Base-by-base conservation (phyloP, 1,140 invertebrate genomes). In the Ridgeia piscesae region DNA sequence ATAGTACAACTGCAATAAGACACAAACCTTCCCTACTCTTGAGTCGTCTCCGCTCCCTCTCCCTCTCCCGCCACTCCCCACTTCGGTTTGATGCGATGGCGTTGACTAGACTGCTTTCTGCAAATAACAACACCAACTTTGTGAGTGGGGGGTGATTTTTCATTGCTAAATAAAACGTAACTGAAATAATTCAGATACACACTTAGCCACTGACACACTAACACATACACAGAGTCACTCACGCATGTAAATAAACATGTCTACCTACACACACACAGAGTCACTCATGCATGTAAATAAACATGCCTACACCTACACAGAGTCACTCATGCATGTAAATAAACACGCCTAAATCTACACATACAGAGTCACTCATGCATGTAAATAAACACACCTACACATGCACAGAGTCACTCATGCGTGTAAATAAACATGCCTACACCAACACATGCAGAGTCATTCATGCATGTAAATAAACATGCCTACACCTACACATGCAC, bases 11-110 rank as follows among this genome's bases (percentile, higher is more conserved):
- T n/a, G n/a, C n/a, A n/a, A 77, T 31, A 77, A 77, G 35, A 42
- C 35, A 58, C 91, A 91, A 42, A 91, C 91, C 35, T 48, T 33
- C 35, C 35, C 91, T 35, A 35, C n/a, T 91, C 34, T 42, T 91
- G 21, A n/a, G 91, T 58, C 35, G 35, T 33, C 35, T 34, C 33
- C 50, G n/a, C 8, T 91, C 91, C 35, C 33, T 58, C 17, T 91
- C 91, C 17, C 50, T 35, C 33, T 48, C 33, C 17, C 91, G 35
- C 50, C 33, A 35, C 89, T 77, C 58, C 2, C 11, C 27, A 21
- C 58, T 77, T 21, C 58, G 58, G 58, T 77, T 77, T 21, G 58
- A 77, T 2, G 58, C 2, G 58, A 77, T 77, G 11, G 58, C 58
- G 4, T 77, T 77, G 58, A 77, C 58, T 77, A 77, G 58, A 90